These are phyloP conservation scores for Pollenia amentaria DNA, from an alignment of 2,888 invertebrate genomes.

Conservation along the genomic window DNA sequence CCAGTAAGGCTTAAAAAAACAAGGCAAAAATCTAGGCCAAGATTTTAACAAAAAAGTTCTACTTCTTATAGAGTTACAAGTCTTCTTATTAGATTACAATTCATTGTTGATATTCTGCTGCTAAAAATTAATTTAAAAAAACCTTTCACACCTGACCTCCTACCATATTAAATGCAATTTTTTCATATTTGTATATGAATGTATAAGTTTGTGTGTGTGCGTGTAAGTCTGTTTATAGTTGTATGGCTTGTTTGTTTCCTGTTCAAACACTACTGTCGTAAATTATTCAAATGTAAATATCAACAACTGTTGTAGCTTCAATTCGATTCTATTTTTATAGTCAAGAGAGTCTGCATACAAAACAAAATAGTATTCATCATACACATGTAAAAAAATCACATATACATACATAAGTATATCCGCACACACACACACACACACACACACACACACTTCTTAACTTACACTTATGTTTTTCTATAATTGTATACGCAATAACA, in stretches of 20 bases:
- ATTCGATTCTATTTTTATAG: constrained; percentile 68
- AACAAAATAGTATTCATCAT: constrained; percentile 26
- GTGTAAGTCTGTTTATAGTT: constrained; percentile 34
- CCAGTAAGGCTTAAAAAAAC: too few species aligned
- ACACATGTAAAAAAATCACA: constrained; percentile 21
- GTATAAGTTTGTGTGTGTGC: not conserved
- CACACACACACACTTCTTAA: not conserved
- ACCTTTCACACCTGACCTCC: not conserved
- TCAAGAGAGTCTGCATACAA: constrained; percentile 57
- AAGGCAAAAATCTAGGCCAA: too few species aligned
- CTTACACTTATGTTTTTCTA: not conserved
- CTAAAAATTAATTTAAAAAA: too few species aligned
- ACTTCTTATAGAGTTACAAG: too few species aligned
- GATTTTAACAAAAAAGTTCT: too few species aligned
- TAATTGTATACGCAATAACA: constrained; percentile 39
- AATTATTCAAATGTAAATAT: constrained; percentile 84
- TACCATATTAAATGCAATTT: constrained; percentile 3
- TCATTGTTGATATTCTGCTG: too few species aligned
- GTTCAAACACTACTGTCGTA: constrained; percentile 78
- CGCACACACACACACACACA: not conserved
- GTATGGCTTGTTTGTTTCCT: constrained; percentile 59
- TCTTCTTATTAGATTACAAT: too few species aligned
- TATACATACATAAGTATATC: constrained; percentile 1
- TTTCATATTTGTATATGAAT: not conserved
- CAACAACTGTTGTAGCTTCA: constrained; percentile 77